Conservation (phyloP, 2,888 invertebrate genomes). For the Andrena dorsata region DNA sequence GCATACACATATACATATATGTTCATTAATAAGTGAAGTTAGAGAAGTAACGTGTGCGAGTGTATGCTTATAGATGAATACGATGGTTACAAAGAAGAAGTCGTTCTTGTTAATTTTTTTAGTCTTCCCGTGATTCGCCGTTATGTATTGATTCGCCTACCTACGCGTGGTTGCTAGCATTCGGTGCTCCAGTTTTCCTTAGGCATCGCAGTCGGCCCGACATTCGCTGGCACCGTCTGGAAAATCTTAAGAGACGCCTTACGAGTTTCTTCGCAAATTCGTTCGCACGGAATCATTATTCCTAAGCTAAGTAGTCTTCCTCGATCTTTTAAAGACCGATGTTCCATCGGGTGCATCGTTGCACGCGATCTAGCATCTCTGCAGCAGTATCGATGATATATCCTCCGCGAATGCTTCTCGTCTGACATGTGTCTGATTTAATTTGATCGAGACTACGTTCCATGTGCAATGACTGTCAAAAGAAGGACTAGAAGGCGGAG, state of each 20-base stretch:
- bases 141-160: neutral
- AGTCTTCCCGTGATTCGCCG: slow-evolving; percentile 43
- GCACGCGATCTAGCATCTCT: neutral
- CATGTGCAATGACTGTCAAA: neutral
- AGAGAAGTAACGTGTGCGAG: slow-evolving; percentile 47
- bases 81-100: slow-evolving; percentile 44
- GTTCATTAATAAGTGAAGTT: slow-evolving; percentile 33
- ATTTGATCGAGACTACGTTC: neutral
- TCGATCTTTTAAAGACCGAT: neutral
- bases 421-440: neutral
- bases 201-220: neutral
- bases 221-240: neutral
- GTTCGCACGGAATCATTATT: slow-evolving; percentile 16
- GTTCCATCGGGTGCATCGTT: slow-evolving; percentile 1
- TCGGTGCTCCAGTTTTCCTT: slow-evolving; percentile 4
- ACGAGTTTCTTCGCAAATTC: slow-evolving; percentile 9
- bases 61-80: slow-evolving; percentile 62
- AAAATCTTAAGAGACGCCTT: neutral
- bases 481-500: neutral
- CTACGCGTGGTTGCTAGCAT: neutral
- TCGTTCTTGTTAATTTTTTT: slow-evolving; percentile 57
- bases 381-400: slow-evolving; percentile 10
- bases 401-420: slow-evolving; percentile 9
- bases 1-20: slow-evolving; percentile 43
- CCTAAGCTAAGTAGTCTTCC: slow-evolving; percentile 34